Conservation (phyloP, 2,888 invertebrate species). For the Drosophila kuntzei region DNA sequence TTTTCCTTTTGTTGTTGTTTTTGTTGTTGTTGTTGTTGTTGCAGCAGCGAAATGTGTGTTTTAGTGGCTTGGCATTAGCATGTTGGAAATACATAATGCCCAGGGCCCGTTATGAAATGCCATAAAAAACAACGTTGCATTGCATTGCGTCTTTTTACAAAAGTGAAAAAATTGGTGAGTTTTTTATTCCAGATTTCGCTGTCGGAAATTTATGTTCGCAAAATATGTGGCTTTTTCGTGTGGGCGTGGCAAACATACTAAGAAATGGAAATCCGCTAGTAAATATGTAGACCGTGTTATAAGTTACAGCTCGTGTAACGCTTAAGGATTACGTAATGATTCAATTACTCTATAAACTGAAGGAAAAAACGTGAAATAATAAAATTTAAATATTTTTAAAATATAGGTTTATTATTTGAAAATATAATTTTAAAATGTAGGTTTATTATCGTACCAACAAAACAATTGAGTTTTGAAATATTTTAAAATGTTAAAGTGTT, state of each 20-base stretch:
- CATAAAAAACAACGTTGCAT: slow-evolving; percentile 53
- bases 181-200: slow-evolving; percentile 44
- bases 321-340: slow-evolving; percentile 10
- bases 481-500: too few relatives aligned
- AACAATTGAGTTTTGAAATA: too few relatives aligned
- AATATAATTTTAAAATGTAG: too few relatives aligned
- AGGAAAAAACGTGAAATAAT: neutral
- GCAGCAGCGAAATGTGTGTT: slow-evolving; percentile 68
- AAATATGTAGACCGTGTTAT: slow-evolving; percentile 19
- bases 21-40: slow-evolving; percentile 25
- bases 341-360: neutral
- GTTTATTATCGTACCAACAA: too few relatives aligned
- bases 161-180: slow-evolving; percentile 11
- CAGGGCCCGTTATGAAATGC: slow-evolving; percentile 41
- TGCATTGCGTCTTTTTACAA: slow-evolving; percentile 42
- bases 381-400: too few relatives aligned
- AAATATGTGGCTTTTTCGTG: slow-evolving; percentile 61
- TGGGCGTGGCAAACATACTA: slow-evolving; percentile 25
- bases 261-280: slow-evolving; percentile 27
- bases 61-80: slow-evolving; percentile 78
- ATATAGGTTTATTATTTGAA: too few relatives aligned
- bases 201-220: slow-evolving; percentile 63
- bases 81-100: slow-evolving; percentile 65
- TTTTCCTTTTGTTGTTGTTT: slow-evolving; percentile 2
- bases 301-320: slow-evolving; percentile 17